Base-by-base conservation (phyloP, 2,797 vertebrate genomes). In the Hippoglossus hippoglossus region DNA sequence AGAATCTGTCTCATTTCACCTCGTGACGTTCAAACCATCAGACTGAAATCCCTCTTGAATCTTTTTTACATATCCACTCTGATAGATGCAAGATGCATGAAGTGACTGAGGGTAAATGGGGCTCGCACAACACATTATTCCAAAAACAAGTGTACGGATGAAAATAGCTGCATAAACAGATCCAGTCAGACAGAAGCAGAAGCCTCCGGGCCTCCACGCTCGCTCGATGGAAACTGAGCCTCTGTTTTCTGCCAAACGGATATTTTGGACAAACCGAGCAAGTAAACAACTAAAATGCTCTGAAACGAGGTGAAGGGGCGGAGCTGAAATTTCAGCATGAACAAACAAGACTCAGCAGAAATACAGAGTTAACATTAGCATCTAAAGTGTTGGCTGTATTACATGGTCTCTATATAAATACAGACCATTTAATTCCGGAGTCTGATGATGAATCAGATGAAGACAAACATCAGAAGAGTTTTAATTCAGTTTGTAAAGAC, bases 231-330 rank as follows among this genome's bases (percentile, higher is more conserved):
- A 68, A 68, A 34, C 19, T 1, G 26, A 59, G 25, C 18, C 4
- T 22, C 13, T 41, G n/a, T 13, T 53, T 69, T 50, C 26, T 71
- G 61, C 55, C 61, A 77, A 71, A 51, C 16, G 2, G 22, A 54
- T 44, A 53, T 41, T 55, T 50, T 51, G 51, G n/a, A 53, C 39
- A 31, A 47, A 47, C 19, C 1, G 22, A 53, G 36, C 26, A 6
- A 50, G 47, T 72, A 67, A 73, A 66, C 56, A 67, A 5, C 36
- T 11, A 5, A 26, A 63, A 68, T 31, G 49, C 52, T 31, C 60
- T 49, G 44, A 44, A 62, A 68, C 22, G 28, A 28, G 28, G 28
- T 28, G 28, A 1, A 49, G 53, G 55, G 25, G 55, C 11, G 39
- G 11, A 9, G 15, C 10, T 3, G 39, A 15, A 15, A 15, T 4